Base-by-base conservation (phyloP, 1,140 invertebrate genomes). In the Gerris buenoi region DNA sequence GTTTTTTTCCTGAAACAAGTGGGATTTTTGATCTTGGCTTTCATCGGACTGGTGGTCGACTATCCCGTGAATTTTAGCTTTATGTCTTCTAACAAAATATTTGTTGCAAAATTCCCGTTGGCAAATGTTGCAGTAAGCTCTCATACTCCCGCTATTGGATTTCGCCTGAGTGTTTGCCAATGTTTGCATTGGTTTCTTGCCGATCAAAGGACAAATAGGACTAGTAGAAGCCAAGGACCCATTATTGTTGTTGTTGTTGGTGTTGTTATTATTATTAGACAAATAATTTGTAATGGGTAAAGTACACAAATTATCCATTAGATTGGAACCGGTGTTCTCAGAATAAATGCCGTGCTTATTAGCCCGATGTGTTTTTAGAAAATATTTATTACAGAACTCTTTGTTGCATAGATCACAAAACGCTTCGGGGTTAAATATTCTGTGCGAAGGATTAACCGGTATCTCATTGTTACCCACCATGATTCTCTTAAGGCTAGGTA, bases 361-460 rank as follows among this genome's bases (percentile, higher is more conserved):
- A 1, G 92, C 92, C 76, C 93, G 93, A 80, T 96, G 93, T 27
- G 95, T 98, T 79, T 98, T 97, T 2, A 99, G 81, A 77, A 99
- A 99, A 79, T 99, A 99, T 77, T 99, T 99, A 81, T 99, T 99
- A 81, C 97, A 98, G 75, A 97, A 95, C 78, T 98, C 95, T 78
- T 99, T 99, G 79, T 98, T 97, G 81, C 97, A 99, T 57, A 94
- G 81, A 72, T 93, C 90, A 77, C 95, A 97, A 76, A 95, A 98
- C 2, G 95, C 94, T 79, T 96, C 95, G 25, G 86, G 89, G 77
- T 98, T 96, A 74, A 96, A 95, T 70, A 96, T 95, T 26, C 72
- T 65, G 23, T 72, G 56, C 23, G 67, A 68, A 23, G 70, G 68
- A 61, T 29, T 60, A 1, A 66, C 67, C 63, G 69, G 70, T 5